Conservation (phyloP, 2,888 invertebrate species). For the Stenchaetothrips biformis region DNA sequence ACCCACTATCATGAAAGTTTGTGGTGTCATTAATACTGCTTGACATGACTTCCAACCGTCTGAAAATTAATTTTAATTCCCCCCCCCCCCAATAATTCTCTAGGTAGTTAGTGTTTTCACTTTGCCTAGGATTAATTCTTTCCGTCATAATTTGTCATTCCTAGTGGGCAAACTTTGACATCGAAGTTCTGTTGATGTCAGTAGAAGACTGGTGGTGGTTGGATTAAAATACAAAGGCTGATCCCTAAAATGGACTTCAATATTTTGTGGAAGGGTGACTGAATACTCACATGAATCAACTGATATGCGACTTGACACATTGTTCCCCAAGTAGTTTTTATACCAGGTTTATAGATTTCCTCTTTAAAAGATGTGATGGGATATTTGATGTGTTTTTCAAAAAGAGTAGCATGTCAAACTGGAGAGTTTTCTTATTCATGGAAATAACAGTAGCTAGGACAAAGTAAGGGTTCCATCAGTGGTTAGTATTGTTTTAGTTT, state of each 20-base stretch:
- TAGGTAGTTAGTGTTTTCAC: too few relatives aligned
- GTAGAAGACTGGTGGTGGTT: background rate
- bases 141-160: background rate
- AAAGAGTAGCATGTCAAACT: background rate
- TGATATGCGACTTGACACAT: slow-evolving; percentile 5
- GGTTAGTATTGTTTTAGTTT: too few relatives aligned
- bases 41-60: background rate
- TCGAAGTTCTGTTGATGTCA: background rate
- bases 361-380: background rate
- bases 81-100: background rate
- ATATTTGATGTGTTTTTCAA: background rate
- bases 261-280: background rate
- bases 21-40: background rate
- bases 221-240: background rate
- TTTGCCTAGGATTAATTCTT: background rate
- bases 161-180: background rate
- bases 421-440: background rate
- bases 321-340: background rate
- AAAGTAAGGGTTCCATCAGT: background rate
- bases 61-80: background rate
- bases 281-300: slow-evolving; percentile 16
- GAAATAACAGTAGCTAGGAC: background rate
- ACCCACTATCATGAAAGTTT: background rate
- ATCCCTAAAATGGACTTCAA: background rate
- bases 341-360: background rate